These are phyloP conservation scores for Diarsia rubi DNA, from an alignment of 2,888 invertebrate genomes.

Conservation along the genomic window DNA sequence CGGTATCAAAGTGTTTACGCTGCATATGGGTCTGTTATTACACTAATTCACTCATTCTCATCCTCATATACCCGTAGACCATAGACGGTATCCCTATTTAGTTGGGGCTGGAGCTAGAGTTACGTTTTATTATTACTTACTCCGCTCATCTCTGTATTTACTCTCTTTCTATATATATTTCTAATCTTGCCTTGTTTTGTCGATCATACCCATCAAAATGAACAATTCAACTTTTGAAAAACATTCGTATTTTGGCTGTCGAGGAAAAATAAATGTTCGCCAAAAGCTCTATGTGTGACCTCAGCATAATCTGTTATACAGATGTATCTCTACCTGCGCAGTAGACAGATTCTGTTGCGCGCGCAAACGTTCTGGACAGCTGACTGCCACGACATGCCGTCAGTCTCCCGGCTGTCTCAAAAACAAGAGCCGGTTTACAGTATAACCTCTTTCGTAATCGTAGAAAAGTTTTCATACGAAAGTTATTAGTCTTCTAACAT, in stretches of 20 bases:
- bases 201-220: background rate
- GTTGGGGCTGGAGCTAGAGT: background rate
- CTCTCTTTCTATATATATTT: background rate
- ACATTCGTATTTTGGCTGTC: background rate
- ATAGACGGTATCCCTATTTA: background rate
- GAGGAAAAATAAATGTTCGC: background rate
- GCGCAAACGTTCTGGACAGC: slow-evolving; percentile 38
- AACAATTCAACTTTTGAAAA: background rate
- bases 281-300: slow-evolving; percentile 23
- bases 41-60: background rate
- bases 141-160: background rate
- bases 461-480: slow-evolving; percentile 28
- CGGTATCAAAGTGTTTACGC: too few relatives aligned
- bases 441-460: slow-evolving; percentile 13
- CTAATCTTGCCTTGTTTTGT: too few relatives aligned
- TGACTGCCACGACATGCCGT: slow-evolving; percentile 24
- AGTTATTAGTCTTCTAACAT: background rate
- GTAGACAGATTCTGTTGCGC: slow-evolving; percentile 38
- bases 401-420: slow-evolving; percentile 19
- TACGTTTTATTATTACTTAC: background rate
- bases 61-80: background rate
- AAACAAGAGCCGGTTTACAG: background rate
- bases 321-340: slow-evolving; percentile 44
- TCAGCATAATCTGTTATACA: slow-evolving; percentile 24
- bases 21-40: too few relatives aligned